Base-by-base conservation (phyloP, 2,113 vertebrate genomes). In the Penelope pileata region DNA sequence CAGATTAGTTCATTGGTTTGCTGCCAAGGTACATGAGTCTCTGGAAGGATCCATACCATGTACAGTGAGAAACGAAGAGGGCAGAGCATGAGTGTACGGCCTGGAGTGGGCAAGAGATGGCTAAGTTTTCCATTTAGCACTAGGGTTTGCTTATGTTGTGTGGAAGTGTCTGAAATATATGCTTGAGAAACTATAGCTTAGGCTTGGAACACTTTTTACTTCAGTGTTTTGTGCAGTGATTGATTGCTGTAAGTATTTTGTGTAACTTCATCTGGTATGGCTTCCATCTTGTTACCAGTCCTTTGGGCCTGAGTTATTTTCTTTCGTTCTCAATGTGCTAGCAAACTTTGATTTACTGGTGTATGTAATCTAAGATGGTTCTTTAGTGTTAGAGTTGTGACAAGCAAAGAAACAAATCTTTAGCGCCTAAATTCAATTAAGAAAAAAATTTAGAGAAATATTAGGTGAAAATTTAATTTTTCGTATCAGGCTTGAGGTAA, bases 111-210 rank as follows among this genome's bases (percentile, higher is more conserved):
- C 15, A 43, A 23, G 66, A 53, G 34, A n/a, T 87, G 51, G 14
- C 21, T 79, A 7, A 1, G 18, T 26, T n/a, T 94, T 93, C 45
- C 30, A 15, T 80, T 80, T 73, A 85, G 40, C 32, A 40, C 66
- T 84, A 16, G 34, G 23, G 15, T 48, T 92, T 75, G 8, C 66
- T 74, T 91, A 54, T 7, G 22, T 51, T 34, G 38, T 30, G 18
- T 32, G 62, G 15, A 92, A 78, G 21, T 43, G 34, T n/a, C 32
- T 72, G 15, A 92, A 78, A 26, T n/a, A 36, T 30, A 24, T 56
- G 47, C 34, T 82, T 58, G 54, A 83, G 66, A 87, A 95, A 91
- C 36, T 16, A 54, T 58, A 94, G 74, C 66, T 86, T 63, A 42
- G 62, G 6, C 64, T 79, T 51, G 34, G n/a, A 85, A 84, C 42